Percentiles rank a stretch among this genome's conserved stretches.
Evolutionary conservation across 2,888 invertebrate species (phyloP).

Genomic region (Acronicta leporina): DNA sequence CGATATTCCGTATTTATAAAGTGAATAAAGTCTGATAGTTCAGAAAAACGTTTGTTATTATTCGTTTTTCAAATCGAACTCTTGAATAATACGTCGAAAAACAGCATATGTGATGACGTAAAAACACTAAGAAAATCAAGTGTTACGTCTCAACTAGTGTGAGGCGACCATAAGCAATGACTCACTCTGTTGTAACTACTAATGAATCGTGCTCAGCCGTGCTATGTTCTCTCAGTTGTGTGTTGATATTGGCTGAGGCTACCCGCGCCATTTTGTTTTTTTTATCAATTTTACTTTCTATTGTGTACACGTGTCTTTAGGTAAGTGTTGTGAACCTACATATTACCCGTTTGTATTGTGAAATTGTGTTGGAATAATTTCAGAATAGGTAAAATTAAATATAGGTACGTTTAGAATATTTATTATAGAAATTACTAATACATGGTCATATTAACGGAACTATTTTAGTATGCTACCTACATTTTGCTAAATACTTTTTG

Average conservation of each 20-base stretch:
- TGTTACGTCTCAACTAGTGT: constrained; percentile 28
- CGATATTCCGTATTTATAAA: not conserved
- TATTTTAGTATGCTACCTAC: not conserved
- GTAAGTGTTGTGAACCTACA: constrained; percentile 40
- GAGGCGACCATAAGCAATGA: constrained; percentile 42
- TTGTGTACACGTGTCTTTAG: constrained; percentile 24
- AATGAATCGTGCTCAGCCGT: constrained; percentile 49
- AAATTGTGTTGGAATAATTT: not conserved
- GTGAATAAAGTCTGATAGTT: too few relatives aligned
- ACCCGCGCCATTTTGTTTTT: constrained; percentile 39
- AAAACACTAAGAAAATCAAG: not conserved
- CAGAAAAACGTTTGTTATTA: too few relatives aligned
- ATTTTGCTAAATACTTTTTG: not conserved
- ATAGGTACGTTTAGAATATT: too few relatives aligned
- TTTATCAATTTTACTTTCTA: constrained; percentile 21
- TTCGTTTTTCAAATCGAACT: not conserved
- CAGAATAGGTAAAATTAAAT: too few relatives aligned
- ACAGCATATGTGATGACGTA: not conserved
- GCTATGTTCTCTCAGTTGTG: constrained; percentile 44
- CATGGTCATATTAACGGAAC: constrained; percentile 11
- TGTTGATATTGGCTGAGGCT: constrained; percentile 43
- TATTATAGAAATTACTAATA: not conserved
- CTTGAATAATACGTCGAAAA: not conserved
- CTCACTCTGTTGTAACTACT: constrained; percentile 46
- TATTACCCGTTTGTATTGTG: not conserved